These are phyloP conservation scores for Astreopora myriophthalma DNA, from an alignment of 64 coral and sea anemone species.

Conservation along the genomic window DNA sequence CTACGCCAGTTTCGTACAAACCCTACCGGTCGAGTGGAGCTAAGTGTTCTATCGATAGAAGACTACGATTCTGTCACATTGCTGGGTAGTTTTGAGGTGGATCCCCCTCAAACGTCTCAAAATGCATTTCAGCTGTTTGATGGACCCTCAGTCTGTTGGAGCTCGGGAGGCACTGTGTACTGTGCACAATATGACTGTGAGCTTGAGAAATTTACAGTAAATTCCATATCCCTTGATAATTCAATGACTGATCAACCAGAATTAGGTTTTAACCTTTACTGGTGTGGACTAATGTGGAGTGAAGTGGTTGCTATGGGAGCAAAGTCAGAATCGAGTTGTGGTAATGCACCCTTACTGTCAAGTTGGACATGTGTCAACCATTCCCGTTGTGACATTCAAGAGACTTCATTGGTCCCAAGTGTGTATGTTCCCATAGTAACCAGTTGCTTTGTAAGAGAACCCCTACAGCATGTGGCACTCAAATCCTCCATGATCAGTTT, in stretches of 20 bases:
- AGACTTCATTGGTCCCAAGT: slow-evolving; percentile 10
- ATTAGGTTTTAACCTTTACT: not conserved
- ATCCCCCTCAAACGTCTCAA: not conserved
- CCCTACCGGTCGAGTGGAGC: not conserved
- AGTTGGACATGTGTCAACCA: slow-evolving; percentile 27
- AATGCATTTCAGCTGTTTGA: slow-evolving; percentile 17
- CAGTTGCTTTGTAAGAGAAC: not conserved
- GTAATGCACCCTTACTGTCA: not conserved
- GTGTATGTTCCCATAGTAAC: slow-evolving; percentile 23
- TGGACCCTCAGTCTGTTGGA: slow-evolving; percentile 11
- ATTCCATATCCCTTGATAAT: not conserved
- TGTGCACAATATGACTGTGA: not conserved
- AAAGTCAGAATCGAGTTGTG: not conserved
- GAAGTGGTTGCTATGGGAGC: slow-evolving; percentile 23
- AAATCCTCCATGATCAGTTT: not conserved
- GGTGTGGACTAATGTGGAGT: not conserved
- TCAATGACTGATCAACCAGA: not conserved
- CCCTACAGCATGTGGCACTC: not conserved
- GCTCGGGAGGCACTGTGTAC: not conserved
- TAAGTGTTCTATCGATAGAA: not conserved
- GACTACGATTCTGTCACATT: not conserved
- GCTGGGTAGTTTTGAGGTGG: not conserved
- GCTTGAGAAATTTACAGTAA: not conserved
- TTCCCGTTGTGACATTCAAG: not conserved
- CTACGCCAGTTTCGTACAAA: not conserved